phyloP scores from a whole-genome alignment of 2,888 invertebrate species.

The Pharmacophagus antenor region DNA sequence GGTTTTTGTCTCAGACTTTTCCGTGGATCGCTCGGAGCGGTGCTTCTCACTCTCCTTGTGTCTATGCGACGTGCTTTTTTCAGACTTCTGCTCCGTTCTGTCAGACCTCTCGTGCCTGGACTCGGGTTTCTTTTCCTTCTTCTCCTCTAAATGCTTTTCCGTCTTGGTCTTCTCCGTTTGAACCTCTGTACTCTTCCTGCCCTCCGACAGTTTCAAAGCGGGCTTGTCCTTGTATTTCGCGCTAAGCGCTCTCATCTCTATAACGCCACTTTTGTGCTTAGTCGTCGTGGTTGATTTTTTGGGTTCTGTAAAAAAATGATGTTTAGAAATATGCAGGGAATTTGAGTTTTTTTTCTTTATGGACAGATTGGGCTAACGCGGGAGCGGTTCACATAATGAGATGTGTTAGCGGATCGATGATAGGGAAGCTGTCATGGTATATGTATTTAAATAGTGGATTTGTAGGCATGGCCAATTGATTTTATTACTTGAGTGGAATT shows the following conservation, averaged over 20 bases:
- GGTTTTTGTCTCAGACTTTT: conserved; percentile 31
- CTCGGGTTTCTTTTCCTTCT: conserved; percentile 45
- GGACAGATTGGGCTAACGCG: too few relatives aligned
- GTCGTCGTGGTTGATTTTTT: conserved; percentile 54
- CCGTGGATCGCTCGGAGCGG: conserved; percentile 32
- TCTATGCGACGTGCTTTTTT: conserved; percentile 46
- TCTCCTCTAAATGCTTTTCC: conserved; percentile 52
- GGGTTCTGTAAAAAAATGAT: conserved; percentile 46
- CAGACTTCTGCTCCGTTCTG: conserved; percentile 37
- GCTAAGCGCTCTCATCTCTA: conserved; percentile 75
- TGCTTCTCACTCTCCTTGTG: conserved; percentile 48
- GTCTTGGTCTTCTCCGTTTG: conserved; percentile 51
- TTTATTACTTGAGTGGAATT: too few relatives aligned
- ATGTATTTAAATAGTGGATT: too few relatives aligned
- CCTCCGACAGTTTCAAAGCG: conserved; percentile 54
- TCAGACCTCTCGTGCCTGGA: conserved; percentile 44
- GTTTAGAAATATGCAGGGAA: neutral
- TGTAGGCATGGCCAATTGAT: too few relatives aligned
- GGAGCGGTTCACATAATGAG: too few relatives aligned
- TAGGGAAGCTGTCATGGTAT: too few relatives aligned
- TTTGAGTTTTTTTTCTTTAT: neutral
- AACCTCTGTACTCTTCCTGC: conserved; percentile 59
- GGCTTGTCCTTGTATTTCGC: conserved; percentile 69
- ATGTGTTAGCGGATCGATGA: too few relatives aligned
- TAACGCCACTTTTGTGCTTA: conserved; percentile 71